A percentile compares a stretch with the other conserved stretches of the same genome.
Conservation (phyloP, 2,113 vertebrate species). For the Amphilophus citrinellus region DNA sequence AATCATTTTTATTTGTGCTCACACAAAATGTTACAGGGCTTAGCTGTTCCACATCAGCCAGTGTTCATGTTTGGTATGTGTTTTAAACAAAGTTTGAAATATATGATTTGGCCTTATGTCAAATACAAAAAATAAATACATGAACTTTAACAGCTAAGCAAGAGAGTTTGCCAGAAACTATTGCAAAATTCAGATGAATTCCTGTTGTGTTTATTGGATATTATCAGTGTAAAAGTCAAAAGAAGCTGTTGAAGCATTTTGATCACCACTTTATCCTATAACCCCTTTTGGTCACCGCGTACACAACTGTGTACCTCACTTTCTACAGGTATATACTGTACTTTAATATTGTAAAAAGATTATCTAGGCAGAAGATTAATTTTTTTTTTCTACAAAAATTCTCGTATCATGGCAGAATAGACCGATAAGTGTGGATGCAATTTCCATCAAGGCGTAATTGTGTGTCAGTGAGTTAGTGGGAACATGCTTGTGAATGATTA, state of each 20-base stretch:
- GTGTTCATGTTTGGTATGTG: neutral
- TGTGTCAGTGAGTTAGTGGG: constrained; percentile 29
- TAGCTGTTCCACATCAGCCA: neutral
- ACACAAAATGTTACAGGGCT: neutral
- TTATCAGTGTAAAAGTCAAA: neutral
- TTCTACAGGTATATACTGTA: no score
- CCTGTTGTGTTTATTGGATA: neutral
- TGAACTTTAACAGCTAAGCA: neutral
- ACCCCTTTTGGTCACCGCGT: neutral
- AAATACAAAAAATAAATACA: neutral
- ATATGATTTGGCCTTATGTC: neutral
- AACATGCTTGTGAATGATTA: constrained; percentile 56
- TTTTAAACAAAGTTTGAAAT: constrained; percentile 2
- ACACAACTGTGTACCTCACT: no score
- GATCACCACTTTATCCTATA: neutral
- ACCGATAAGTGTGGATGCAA: neutral
- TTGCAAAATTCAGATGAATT: neutral
- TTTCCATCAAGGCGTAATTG: neutral
- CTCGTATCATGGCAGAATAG: no score
- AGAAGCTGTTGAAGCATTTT: neutral
- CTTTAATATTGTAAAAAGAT: no score
- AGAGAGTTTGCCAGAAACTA: neutral
- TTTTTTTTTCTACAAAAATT: no score
- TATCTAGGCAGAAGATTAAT: no score
- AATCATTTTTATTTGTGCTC: neutral